Evolutionary conservation across 2,888 invertebrate species (phyloP).

Genomic region (Emesis furor): DNA sequence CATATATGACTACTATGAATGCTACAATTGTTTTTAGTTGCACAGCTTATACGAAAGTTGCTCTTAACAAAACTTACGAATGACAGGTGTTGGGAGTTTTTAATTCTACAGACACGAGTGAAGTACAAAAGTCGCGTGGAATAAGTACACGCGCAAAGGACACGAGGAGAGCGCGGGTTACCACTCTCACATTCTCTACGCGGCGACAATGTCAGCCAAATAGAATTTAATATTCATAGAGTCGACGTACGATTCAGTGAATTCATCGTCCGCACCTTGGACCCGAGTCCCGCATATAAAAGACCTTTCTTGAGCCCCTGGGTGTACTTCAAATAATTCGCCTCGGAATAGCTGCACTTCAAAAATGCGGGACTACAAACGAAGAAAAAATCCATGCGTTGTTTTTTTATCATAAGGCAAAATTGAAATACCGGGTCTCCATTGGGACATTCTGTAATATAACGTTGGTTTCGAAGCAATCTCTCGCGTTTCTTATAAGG

Average conservation of each 20-base stretch:
- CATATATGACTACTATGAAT: too few relatives aligned
- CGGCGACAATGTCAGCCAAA: slow-evolving; percentile 89
- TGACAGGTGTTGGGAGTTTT: neutral
- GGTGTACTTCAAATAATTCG: slow-evolving; percentile 89
- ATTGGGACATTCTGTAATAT: slow-evolving; percentile 80
- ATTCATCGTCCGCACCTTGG: slow-evolving; percentile 90
- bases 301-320: slow-evolving; percentile 87
- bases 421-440: slow-evolving; percentile 87
- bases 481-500: slow-evolving; percentile 22
- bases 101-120: neutral
- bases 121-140: slow-evolving; percentile 54
- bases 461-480: slow-evolving; percentile 81
- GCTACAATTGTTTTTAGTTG: too few relatives aligned
- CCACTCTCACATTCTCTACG: slow-evolving; percentile 86
- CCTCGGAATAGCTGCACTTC: slow-evolving; percentile 87
- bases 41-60: too few relatives aligned
- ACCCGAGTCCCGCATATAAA: slow-evolving; percentile 89
- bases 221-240: slow-evolving; percentile 92
- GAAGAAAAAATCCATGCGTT: slow-evolving; percentile 83
- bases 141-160: slow-evolving; percentile 75
- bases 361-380: slow-evolving; percentile 84
- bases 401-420: slow-evolving; percentile 84
- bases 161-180: slow-evolving; percentile 73
- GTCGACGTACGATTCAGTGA: slow-evolving; percentile 90
- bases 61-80: neutral